Base-by-base conservation (phyloP, 2,888 invertebrate genomes). In the Yponomeuta plumbellus region DNA sequence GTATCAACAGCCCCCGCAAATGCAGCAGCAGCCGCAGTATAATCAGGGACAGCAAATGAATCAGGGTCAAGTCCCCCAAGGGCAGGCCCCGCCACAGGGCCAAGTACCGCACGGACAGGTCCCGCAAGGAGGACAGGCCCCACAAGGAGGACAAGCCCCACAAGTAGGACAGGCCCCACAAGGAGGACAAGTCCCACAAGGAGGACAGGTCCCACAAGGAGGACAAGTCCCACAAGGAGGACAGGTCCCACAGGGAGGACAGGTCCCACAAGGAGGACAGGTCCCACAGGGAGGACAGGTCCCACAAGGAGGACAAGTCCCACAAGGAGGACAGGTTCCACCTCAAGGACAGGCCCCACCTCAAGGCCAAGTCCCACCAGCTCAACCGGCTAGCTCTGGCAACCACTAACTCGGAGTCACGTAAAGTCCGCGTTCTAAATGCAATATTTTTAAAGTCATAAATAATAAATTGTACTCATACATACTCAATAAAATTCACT, bases 321-420 rank as follows among this genome's bases (percentile, higher is more conserved):
- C 76, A 21, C 69, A 69, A 26, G 78, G 72, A 61, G 71, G 69
- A 21, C 75, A 77, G 63, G 70, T 67, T 34, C 75, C 76, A 22
- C 71, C 68, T 57, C 74, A 71, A 67, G 67, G 61, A 57, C 71
- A 71, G 68, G 69, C 65, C 21, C 72, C 61, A 11, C 66, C 71
- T 63, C 69, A 69, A 64, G 34, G 11, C 1, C 67, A 67, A 22
- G 44, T 52, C 13, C 44, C 44, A 2, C 17, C 44, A 52, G 44
- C 17, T 13, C 17, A 52, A 52, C 17, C 17, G 8, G 44, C 44
- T 52, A 52, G 44, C 44, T 52, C 44, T 17, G 44, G 17, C 44
- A 13, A 52, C 44, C 21, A 59, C 59, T 59, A 59, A 21, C 0
- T 10, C 57, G 3, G 17, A 58, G n/a, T n/a, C 8, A 8, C 44